A percentile compares a stretch with the other conserved stretches of the same genome.
Evolutionary conservation across 2,113 vertebrate genomes (phyloP).

Genomic region (Cheirogaleus medius): DNA sequence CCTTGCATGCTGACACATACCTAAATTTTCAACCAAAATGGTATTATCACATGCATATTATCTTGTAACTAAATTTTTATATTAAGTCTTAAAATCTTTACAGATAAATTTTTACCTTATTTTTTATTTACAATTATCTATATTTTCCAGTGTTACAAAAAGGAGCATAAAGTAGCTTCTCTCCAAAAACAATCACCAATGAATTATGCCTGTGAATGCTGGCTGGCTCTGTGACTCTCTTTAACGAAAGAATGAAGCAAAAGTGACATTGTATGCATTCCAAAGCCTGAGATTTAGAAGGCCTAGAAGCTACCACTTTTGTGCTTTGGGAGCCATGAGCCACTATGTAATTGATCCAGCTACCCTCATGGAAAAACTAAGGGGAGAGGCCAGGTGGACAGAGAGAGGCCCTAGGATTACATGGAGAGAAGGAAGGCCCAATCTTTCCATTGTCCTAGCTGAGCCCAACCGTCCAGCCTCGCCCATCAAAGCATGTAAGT

Average conservation of each 20-base stretch:
- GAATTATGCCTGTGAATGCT: neutral
- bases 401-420: neutral
- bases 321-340: neutral
- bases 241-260: neutral
- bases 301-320: neutral
- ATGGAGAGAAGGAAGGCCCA: neutral
- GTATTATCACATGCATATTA: neutral
- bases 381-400: neutral
- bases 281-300: neutral
- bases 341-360: neutral
- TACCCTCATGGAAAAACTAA: neutral
- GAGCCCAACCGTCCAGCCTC: neutral
- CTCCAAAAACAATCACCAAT: neutral
- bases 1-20: neutral
- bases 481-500: neutral
- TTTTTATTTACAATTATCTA: neutral
- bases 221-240: neutral
- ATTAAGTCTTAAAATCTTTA: neutral
- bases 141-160: neutral
- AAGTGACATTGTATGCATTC: neutral
- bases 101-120: neutral
- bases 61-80: neutral
- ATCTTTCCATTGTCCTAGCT: neutral
- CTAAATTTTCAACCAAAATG: constrained; percentile 13
- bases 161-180: neutral